Base-by-base conservation (phyloP, 2,888 invertebrate species). In the Lycia hirtaria region DNA sequence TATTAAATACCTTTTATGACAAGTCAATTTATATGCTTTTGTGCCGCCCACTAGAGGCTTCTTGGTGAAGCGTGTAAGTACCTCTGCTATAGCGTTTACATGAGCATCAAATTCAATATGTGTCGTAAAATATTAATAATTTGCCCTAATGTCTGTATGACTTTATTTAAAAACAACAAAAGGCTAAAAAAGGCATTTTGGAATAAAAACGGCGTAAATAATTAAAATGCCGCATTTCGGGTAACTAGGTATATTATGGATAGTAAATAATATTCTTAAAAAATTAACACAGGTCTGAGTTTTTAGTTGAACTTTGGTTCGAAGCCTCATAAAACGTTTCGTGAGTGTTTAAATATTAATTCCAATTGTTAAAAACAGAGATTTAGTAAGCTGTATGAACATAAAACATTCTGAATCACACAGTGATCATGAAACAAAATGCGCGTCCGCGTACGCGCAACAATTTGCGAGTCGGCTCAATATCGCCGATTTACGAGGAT, bases 401-500 rank as follows among this genome's bases (percentile, higher is more conserved):
- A 68, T 24, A 51, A 38, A 50, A 52, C 43, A 58, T 47, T 53
- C 43, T 53, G 43, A 48, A 75, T 62, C 65, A 65, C 65, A 65
- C 68, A 66, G 71, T 81, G 81, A 84, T 85, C 78, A 80, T 81
- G 77, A 72, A 75, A 68, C 67, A 71, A 75, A 82, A 83, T 85
- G 83, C 81, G 72, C 80, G 79, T 72, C 78, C 76, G 80, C 83
- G 85, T 84, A 78, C 82, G 79, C 80, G 76, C 76, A 72, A 80
- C 83, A 80, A 85, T 85, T 85, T 85, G 85, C 78, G 76, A 81
- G 77, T 81, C 72, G 52, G 69, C 76, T 84, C 81, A 83, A 81
- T 85, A 82, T 81, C 72, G 72, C 69, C 80, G 82, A 85, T 87
- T 88, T 87, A 85, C 83, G 85, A 85, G 81, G 77, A 85, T 81